Conservation (phyloP, 2,797 vertebrate genomes). For the Sebastes nivosus region DNA sequence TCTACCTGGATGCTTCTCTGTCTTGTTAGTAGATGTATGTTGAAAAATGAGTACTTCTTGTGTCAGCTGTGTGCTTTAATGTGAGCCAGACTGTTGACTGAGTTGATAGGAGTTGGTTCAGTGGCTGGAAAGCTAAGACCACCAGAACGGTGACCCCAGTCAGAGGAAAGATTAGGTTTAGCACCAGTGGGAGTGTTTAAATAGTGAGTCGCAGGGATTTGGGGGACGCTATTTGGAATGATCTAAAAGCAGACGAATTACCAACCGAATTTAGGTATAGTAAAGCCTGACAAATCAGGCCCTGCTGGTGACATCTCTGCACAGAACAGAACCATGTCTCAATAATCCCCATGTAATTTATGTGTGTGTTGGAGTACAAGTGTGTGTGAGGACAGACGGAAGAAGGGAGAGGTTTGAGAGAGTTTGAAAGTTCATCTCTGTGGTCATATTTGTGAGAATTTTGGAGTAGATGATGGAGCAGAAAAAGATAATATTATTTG, state of each 20-base stretch:
- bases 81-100: slow-evolving; percentile 7
- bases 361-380: slow-evolving; percentile 31
- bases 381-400: slow-evolving; percentile 2
- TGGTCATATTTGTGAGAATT: slow-evolving; percentile 37
- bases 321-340: slow-evolving; percentile 59
- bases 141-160: slow-evolving; percentile 68
- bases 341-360: slow-evolving; percentile 62
- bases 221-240: slow-evolving; percentile 60
- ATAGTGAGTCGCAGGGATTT: slow-evolving; percentile 71
- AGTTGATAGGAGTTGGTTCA: slow-evolving; percentile 36
- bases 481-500: slow-evolving; percentile 60
- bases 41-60: neutral
- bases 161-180: slow-evolving; percentile 71
- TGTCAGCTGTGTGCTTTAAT: slow-evolving; percentile 4
- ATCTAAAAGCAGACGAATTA: slow-evolving; percentile 75
- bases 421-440: slow-evolving; percentile 2
- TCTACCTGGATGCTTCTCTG: neutral
- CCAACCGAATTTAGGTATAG: slow-evolving; percentile 67
- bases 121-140: slow-evolving; percentile 54
- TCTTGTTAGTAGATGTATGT: neutral
- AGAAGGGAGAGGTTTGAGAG: slow-evolving; percentile 8
- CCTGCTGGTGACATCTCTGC: slow-evolving; percentile 53
- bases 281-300: slow-evolving; percentile 67
- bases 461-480: slow-evolving; percentile 9
- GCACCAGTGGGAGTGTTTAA: slow-evolving; percentile 71